These are phyloP conservation scores for Formica aserva DNA, from an alignment of 2,888 invertebrate genomes.

Conservation along the genomic window DNA sequence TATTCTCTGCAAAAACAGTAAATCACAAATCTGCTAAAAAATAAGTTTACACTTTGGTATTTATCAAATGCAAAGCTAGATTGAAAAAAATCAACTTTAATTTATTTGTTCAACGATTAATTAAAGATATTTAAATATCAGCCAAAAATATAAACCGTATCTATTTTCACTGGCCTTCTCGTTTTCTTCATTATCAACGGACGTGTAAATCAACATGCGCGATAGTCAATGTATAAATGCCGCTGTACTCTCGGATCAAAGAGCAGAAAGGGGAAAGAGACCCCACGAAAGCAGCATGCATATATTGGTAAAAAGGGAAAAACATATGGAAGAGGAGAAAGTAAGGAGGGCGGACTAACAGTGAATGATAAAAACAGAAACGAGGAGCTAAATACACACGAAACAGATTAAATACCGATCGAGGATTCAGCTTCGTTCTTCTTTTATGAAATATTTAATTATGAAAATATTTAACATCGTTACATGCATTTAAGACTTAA, in stretches of 20 bases:
- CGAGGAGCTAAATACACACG: slow-evolving; percentile 35
- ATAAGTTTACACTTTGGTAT: not conserved
- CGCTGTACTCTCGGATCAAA: slow-evolving; percentile 19
- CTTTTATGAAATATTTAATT: slow-evolving; percentile 15
- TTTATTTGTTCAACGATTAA: not conserved
- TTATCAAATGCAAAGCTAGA: not conserved
- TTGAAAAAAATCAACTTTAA: slow-evolving; percentile 1
- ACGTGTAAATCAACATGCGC: slow-evolving; percentile 26
- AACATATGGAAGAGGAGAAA: not conserved
- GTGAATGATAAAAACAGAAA: slow-evolving; percentile 65
- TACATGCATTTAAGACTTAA: not conserved
- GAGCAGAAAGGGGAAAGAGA: slow-evolving; percentile 28
- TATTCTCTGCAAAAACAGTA: not conserved
- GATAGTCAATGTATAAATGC: slow-evolving; percentile 17
- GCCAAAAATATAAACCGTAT: not conserved
- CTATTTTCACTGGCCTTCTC: not conserved
- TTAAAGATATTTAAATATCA: not conserved
- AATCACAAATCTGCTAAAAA: not conserved
- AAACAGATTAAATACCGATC: slow-evolving; percentile 49
- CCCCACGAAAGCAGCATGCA: not conserved
- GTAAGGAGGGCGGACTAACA: slow-evolving; percentile 43
- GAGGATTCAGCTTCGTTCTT: slow-evolving; percentile 56
- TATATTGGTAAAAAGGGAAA: not conserved
- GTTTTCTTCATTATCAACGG: slow-evolving; percentile 26
- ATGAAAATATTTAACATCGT: not conserved